phyloP scores from a whole-genome alignment of 2,113 vertebrate genomes.

The Podarcis raffonei region DNA sequence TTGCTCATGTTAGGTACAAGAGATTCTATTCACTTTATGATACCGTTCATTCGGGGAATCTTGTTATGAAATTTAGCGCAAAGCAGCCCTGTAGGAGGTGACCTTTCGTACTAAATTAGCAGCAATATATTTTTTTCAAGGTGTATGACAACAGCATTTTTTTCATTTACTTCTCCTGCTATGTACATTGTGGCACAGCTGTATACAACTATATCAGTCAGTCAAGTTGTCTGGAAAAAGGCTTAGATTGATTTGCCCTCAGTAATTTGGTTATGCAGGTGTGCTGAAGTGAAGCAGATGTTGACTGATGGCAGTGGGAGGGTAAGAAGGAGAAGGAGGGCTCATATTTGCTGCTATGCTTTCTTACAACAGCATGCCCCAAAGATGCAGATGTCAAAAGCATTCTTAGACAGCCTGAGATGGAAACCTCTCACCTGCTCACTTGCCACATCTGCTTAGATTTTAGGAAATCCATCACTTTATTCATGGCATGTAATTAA shows the following conservation, averaged over 20 bases:
- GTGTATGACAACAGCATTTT: not conserved
- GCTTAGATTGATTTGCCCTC: not conserved
- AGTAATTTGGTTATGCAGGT: not conserved
- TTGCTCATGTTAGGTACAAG: not conserved
- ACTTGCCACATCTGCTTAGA: conserved; percentile 1
- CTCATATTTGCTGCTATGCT: not conserved
- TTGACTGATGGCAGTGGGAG: not conserved
- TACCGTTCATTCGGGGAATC: not conserved
- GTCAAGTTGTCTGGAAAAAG: conserved; percentile 16
- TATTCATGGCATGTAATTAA: conserved; percentile 22
- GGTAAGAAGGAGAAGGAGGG: not conserved
- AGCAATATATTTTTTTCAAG: not conserved
- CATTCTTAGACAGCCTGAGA: not conserved
- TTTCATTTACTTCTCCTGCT: not conserved
- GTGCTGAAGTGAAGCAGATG: conserved; percentile 6
- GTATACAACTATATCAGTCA: conserved; percentile 11
- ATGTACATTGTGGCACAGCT: not conserved
- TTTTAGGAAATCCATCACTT: not conserved
- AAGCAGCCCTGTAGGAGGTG: not conserved
- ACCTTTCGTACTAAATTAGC: not conserved
- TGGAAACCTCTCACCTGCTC: not conserved
- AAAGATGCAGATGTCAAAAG: conserved; percentile 4
- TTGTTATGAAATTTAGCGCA: not conserved
- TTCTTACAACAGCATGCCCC: conserved; percentile 7
- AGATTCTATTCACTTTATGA: not conserved